Evolutionary conservation across 2,888 invertebrate species (phyloP).

Genomic region (Ichneumoninae sp.): DNA sequence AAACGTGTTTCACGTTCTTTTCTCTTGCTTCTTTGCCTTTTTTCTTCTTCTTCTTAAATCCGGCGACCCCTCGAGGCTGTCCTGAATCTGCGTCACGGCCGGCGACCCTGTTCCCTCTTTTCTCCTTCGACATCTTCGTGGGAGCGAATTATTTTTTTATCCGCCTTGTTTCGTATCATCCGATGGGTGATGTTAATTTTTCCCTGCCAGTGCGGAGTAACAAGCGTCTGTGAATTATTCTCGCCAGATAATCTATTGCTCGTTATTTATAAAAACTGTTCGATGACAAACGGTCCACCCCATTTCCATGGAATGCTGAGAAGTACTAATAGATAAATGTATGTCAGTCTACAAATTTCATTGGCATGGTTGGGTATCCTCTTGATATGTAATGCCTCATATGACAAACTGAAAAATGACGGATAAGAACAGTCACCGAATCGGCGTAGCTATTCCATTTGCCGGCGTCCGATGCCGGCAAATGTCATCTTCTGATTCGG

Average conservation of each 20-base stretch:
- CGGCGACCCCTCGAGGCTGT: conserved; percentile 55
- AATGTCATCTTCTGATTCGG: conserved; percentile 65
- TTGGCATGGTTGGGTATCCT: background rate
- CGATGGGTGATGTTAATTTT: conserved; percentile 11
- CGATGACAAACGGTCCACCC: background rate
- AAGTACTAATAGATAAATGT: background rate
- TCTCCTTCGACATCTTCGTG: conserved; percentile 34
- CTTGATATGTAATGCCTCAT: background rate
- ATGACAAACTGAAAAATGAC: background rate
- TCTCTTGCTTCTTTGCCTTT: background rate
- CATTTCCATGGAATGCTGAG: background rate
- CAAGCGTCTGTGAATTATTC: background rate
- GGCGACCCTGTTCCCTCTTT: conserved; percentile 39
- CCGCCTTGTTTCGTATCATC: conserved; percentile 3
- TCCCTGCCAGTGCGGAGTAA: background rate
- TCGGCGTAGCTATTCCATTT: conserved; percentile 7
- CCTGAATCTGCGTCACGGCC: conserved; percentile 45
- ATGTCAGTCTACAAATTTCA: no score
- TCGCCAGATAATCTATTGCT: background rate
- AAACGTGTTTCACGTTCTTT: conserved; percentile 59
- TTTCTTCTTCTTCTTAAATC: conserved; percentile 36
- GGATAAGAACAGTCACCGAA: background rate
- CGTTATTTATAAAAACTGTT: background rate
- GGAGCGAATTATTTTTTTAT: conserved; percentile 46
- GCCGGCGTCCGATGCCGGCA: conserved; percentile 48